These are phyloP conservation scores for Muntiacus reevesi DNA, from an alignment of 2,113 vertebrate species.

Conservation along the genomic window DNA sequence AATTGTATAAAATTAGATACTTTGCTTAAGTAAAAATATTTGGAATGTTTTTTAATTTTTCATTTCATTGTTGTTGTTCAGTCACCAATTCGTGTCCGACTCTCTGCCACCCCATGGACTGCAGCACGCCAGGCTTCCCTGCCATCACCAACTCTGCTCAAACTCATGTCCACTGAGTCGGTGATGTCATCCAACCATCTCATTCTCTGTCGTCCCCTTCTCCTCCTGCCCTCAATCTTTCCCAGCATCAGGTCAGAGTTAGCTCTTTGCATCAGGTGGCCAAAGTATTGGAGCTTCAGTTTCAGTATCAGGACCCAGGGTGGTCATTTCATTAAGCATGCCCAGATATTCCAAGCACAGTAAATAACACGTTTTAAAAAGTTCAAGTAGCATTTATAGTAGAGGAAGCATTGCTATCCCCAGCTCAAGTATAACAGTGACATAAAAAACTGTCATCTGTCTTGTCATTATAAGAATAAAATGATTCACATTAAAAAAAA, in stretches of 20 bases:
- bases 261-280: not conserved
- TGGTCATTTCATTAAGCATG: constrained; percentile 40
- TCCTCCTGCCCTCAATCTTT: not conserved
- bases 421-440: constrained; percentile 44
- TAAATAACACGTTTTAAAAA: constrained; percentile 23
- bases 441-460: constrained; percentile 14
- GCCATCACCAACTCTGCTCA: not conserved
- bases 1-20: constrained; percentile 35
- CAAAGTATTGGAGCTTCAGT: not conserved
- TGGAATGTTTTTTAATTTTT: constrained; percentile 51
- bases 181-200: not conserved
- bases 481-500: not conserved
- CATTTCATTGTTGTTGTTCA: not conserved
- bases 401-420: constrained; percentile 20
- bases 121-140: not conserved
- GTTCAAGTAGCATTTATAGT: not conserved
- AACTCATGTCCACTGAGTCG: not conserved
- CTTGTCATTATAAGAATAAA: constrained; percentile 58
- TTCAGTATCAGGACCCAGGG: not conserved
- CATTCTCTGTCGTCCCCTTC: not conserved
- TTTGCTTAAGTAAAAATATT: not conserved
- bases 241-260: not conserved
- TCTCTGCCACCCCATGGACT: not conserved
- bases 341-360: constrained; percentile 17
- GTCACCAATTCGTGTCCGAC: not conserved